Conservation (phyloP, 2,113 vertebrate genomes). For the Zosterops hypoxanthus region DNA sequence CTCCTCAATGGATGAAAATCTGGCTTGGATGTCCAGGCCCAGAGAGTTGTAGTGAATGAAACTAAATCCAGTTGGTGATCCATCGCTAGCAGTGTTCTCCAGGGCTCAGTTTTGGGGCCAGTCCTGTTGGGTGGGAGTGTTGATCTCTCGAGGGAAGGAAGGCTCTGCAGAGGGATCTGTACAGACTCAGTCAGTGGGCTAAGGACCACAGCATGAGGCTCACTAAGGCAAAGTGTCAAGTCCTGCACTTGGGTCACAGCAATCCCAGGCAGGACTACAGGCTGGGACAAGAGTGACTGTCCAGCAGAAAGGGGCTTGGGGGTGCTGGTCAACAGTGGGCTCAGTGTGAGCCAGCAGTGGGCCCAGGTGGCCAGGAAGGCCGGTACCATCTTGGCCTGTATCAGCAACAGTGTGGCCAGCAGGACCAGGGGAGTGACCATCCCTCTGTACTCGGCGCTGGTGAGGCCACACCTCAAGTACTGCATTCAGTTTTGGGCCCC, state of each 20-base stretch:
- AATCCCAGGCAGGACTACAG: neutral
- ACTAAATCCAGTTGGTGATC: neutral
- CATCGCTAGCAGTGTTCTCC: fast-evolving
- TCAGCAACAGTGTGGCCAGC: neutral
- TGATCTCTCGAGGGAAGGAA: neutral
- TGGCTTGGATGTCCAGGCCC: neutral
- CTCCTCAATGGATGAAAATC: neutral
- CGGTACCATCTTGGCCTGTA: neutral
- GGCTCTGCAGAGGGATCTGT: neutral
- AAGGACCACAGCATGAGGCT: neutral
- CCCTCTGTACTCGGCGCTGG: neutral
- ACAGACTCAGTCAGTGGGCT: neutral
- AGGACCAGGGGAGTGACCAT: neutral
- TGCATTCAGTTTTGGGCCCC: fast-evolving
- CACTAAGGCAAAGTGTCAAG: neutral
- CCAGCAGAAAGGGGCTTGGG: neutral
- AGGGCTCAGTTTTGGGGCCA: neutral
- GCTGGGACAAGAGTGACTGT: neutral
- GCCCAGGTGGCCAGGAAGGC: neutral
- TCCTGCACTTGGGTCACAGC: neutral
- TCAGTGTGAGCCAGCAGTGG: neutral
- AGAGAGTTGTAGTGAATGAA: neutral
- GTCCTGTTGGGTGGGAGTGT: neutral
- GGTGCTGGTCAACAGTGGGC: neutral
- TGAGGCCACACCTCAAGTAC: neutral